These are phyloP conservation scores for Cyprinodon tularosa DNA, from an alignment of 2,113 vertebrate genomes.

Conservation along the genomic window DNA sequence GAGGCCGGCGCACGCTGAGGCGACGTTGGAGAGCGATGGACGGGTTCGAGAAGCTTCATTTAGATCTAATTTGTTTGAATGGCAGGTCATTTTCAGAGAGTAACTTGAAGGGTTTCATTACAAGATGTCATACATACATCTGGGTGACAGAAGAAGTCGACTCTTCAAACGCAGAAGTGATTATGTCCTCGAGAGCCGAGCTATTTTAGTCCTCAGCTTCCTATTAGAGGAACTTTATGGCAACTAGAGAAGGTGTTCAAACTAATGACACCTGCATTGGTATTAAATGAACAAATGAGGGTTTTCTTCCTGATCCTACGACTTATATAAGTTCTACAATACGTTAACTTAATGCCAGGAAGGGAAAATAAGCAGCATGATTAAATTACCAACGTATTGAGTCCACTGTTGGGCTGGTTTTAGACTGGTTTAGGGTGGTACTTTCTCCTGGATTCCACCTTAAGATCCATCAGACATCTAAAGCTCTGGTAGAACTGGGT, in stretches of 20 bases:
- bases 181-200: constrained; percentile 42
- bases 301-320: background rate
- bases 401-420: too few species aligned
- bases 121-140: constrained; percentile 49
- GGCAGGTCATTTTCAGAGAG: constrained; percentile 58
- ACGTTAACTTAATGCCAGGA: background rate
- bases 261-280: constrained; percentile 5
- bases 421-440: too few species aligned
- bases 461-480: too few species aligned
- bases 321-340: background rate
- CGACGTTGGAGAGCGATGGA: constrained; percentile 24
- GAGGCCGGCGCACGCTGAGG: constrained; percentile 25
- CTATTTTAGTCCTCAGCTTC: constrained; percentile 45
- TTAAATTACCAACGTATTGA: too few species aligned
- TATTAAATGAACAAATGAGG: background rate
- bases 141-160: constrained; percentile 40
- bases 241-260: constrained; percentile 23
- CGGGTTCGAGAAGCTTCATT: constrained; percentile 56
- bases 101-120: constrained; percentile 59
- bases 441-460: too few species aligned
- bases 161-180: constrained; percentile 41
- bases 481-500: too few species aligned
- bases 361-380: background rate
- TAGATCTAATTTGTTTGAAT: constrained; percentile 65
- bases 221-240: constrained; percentile 32